Percentiles rank a stretch among this genome's conserved stretches.
phyloP scores from a whole-genome alignment of 2,113 vertebrate genomes.

The Rhombomys opimus region DNA sequence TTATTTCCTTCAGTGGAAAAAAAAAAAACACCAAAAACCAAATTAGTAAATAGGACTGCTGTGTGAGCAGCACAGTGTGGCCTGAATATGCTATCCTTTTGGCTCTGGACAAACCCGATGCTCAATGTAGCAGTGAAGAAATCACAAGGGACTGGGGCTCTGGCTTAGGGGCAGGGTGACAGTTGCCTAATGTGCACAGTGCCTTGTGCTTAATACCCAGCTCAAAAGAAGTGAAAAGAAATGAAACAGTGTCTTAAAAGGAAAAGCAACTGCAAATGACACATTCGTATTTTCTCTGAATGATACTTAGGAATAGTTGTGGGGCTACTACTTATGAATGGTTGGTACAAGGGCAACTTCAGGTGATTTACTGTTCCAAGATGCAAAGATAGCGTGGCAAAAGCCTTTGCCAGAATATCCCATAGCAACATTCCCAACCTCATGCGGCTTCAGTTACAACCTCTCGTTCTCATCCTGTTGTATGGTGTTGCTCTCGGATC shows the following conservation, averaged over 20 bases:
- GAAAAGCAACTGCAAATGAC: neutral
- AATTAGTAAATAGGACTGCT: neutral
- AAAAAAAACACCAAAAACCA: neutral
- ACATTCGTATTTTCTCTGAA: neutral
- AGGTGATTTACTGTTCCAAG: neutral
- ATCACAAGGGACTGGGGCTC: neutral
- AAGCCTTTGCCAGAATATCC: neutral
- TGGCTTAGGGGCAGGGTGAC: neutral
- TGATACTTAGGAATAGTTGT: neutral
- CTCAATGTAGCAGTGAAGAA: neutral
- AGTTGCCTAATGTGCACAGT: neutral
- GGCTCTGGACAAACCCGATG: neutral
- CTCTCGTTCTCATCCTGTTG: neutral
- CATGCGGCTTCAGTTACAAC: neutral
- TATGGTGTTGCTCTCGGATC: neutral
- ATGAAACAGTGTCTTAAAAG: neutral
- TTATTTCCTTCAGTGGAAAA: neutral
- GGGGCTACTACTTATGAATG: neutral
- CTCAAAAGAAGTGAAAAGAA: neutral
- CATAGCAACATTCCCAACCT: neutral
- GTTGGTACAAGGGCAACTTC: neutral
- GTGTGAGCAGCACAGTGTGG: neutral
- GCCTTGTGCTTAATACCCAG: neutral
- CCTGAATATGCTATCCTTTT: constrained; percentile 28
- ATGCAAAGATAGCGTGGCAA: neutral